A percentile compares a stretch with the other conserved stretches of the same genome.
Evolutionary conservation across 2,888 invertebrate species (phyloP).

Genomic region (Hypsopygia costalis): DNA sequence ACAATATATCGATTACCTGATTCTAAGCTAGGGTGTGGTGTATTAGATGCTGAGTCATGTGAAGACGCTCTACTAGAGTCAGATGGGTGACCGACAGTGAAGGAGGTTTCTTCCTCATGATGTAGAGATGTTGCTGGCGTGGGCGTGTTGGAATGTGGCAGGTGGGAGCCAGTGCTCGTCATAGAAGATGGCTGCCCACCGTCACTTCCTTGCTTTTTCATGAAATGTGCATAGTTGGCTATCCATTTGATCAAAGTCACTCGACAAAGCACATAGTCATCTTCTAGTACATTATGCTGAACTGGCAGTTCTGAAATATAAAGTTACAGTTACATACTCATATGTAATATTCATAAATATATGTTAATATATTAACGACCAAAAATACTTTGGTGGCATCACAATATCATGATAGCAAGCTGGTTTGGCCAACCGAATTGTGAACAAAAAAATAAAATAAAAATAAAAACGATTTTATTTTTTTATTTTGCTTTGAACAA

Average conservation of each 20-base stretch:
- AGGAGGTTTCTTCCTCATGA: constrained; percentile 73
- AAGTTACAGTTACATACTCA: neutral
- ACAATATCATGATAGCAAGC: too few species aligned
- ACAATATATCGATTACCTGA: constrained; percentile 77
- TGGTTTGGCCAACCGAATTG: too few species aligned
- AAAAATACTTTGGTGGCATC: too few species aligned
- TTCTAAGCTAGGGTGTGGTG: constrained; percentile 82
- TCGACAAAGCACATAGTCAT: constrained; percentile 85
- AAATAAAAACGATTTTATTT: too few species aligned
- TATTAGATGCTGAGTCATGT: constrained; percentile 72
- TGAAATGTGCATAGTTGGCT: constrained; percentile 89
- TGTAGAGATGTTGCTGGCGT: constrained; percentile 60
- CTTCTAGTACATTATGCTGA: constrained; percentile 86
- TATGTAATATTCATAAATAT: too few species aligned
- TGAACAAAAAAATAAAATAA: too few species aligned
- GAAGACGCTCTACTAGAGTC: constrained; percentile 74
- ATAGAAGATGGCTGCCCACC: constrained; percentile 70
- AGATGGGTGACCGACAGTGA: constrained; percentile 68
- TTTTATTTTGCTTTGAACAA: too few species aligned
- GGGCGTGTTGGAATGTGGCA: constrained; percentile 58
- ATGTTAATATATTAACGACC: too few species aligned
- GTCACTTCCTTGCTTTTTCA: constrained; percentile 81
- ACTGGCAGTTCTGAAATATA: constrained; percentile 83
- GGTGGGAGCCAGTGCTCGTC: constrained; percentile 65
- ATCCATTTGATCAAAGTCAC: constrained; percentile 95